Evolutionary conservation across 2,888 invertebrate genomes (phyloP).

Genomic region (Sminthurides aquaticus): DNA sequence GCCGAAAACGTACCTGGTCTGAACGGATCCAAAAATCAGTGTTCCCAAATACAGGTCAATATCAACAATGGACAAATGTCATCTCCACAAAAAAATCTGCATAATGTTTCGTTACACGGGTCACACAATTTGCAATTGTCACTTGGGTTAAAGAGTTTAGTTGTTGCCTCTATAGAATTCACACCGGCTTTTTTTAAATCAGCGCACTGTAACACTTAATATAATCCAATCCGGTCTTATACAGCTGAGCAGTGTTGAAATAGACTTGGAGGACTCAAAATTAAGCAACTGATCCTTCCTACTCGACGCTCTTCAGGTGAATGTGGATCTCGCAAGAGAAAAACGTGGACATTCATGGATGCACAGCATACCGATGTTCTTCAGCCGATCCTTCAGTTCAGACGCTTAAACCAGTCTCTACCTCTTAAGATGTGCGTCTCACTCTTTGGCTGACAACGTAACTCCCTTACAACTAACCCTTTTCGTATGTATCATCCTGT

Average conservation of each 20-base stretch:
- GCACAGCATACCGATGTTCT: background rate
- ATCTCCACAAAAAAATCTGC: background rate
- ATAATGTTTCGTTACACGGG: background rate
- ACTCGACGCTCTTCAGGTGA: background rate
- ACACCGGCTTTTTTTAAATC: background rate
- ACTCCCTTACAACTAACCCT: background rate
- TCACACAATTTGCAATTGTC: background rate
- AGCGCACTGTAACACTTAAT: background rate
- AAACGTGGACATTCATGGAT: background rate
- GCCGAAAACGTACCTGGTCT: background rate
- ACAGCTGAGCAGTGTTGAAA: background rate
- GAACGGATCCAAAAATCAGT: background rate
- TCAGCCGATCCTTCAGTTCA: background rate
- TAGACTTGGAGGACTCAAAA: background rate
- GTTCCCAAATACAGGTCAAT: background rate
- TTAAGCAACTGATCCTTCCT: background rate
- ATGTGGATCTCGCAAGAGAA: background rate
- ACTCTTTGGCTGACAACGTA: background rate
- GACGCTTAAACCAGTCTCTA: background rate
- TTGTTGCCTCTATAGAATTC: too few species aligned
- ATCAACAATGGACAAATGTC: background rate
- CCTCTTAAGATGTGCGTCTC: background rate
- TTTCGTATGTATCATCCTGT: background rate
- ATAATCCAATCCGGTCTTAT: background rate
- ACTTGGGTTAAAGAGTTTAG: too few species aligned